phyloP scores from a whole-genome alignment of 2,113 vertebrate genomes.

The Gymnogyps californianus region DNA sequence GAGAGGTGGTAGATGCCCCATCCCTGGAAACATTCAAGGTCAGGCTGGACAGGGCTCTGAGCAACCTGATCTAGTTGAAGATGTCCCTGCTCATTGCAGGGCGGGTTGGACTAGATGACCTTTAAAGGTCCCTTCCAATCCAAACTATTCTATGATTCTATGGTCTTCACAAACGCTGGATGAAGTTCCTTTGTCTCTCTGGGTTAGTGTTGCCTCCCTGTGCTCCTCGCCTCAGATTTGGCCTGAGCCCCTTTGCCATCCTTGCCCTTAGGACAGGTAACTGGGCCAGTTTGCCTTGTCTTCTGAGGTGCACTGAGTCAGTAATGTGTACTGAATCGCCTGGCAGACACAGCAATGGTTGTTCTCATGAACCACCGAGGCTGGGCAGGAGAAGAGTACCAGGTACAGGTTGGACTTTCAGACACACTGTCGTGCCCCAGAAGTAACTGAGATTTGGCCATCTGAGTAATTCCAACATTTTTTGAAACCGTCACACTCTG shows the following conservation, averaged over 20 bases:
- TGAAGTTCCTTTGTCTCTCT: background rate
- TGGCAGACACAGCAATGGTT: background rate
- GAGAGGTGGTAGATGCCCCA: background rate
- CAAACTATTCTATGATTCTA: background rate
- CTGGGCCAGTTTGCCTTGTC: background rate
- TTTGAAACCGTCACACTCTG: background rate
- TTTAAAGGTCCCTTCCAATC: background rate
- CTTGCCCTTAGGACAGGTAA: background rate
- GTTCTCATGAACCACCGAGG: background rate
- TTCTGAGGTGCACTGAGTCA: background rate
- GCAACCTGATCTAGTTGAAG: background rate
- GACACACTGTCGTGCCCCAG: background rate
- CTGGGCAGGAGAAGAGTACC: background rate
- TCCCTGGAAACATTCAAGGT: background rate
- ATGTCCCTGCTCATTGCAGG: background rate
- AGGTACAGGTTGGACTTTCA: background rate
- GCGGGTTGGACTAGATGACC: background rate
- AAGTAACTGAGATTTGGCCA: background rate
- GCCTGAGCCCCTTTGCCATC: background rate
- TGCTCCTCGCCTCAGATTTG: background rate
- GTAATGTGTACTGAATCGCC: background rate
- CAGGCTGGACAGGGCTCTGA: background rate
- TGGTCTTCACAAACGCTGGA: background rate
- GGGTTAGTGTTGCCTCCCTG: background rate
- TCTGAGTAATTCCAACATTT: background rate